Evolutionary conservation across 2,888 invertebrate species (phyloP), one percentile per base, ranked within the genome.

Genomic region (Brenthis hecate): DNA sequence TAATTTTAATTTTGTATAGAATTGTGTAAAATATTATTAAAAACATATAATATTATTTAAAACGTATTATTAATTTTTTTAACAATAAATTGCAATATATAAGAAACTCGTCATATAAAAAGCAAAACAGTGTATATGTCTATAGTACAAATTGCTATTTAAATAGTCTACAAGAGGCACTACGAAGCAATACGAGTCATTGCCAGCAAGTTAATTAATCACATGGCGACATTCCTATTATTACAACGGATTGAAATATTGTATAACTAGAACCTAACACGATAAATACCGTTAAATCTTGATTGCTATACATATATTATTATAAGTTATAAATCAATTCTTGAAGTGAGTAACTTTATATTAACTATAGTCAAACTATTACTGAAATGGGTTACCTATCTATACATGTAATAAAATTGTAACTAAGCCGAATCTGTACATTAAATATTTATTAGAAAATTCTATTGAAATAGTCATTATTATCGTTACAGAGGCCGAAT

Each of bases 141-240:
- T 43, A 1, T 28, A 28, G 23, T 43, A 43, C 36, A 43, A 43
- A 43, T 43, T 11, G 36, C 3, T 43, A 43, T 43, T 43, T 50
- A 60, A 1, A 60, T 28, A 23, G 48, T 58, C 50, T 16, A 58
- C 48, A 58, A 13, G 32, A 13, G 57, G 57, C 53, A 58, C 43
- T 65, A 36, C n/a, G n/a, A n/a, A n/a, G n/a, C 63, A 57, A 58
- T 28, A 57, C 54, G 28, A 48, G 60, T n/a, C 60, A 60, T 48
- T 65, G 54, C 13, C 47, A 56, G 54, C 56, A 58, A 57, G 61
- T 51, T 53, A 62, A 71, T 71, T 68, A 65, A 50, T 65, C 62
- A 63, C 54, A 28, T 63, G 51, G 62, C 62, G 68, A 68, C 66
- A 71, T 54, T 63, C 63, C 62, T 58, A 68, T 66, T 71, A 71